Conservation (phyloP, 2,797 vertebrate genomes). For the Danio aesculapii region DNA sequence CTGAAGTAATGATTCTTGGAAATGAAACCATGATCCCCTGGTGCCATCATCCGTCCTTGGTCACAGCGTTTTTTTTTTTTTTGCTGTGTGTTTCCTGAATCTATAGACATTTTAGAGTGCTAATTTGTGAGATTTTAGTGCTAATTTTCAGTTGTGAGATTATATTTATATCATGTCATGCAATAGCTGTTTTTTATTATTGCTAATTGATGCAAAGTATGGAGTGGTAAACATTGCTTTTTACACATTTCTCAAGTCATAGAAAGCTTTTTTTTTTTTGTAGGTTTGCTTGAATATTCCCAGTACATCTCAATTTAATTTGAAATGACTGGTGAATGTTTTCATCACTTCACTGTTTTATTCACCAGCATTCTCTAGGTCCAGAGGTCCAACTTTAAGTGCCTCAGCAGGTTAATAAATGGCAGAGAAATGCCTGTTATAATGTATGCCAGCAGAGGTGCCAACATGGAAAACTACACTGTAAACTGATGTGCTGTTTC, state of each 20-base stretch:
- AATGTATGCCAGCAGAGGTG: conserved; percentile 22
- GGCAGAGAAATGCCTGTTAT: background rate
- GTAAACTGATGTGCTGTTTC: background rate
- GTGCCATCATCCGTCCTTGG: background rate
- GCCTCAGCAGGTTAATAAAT: conserved; percentile 45
- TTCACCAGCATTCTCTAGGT: conserved; percentile 14
- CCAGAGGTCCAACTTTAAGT: conserved; percentile 12
- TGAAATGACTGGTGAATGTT: background rate
- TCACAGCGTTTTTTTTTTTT: background rate
- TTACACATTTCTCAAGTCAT: background rate
- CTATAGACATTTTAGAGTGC: conserved; percentile 14
- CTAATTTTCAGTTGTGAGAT: conserved; percentile 1
- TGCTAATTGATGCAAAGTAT: background rate
- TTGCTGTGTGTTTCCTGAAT: conserved; percentile 2
- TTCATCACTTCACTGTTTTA: background rate
- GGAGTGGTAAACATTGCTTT: background rate
- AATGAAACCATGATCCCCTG: conserved; percentile 44
- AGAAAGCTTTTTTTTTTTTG: background rate
- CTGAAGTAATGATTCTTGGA: conserved; percentile 56
- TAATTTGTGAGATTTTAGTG: no score
- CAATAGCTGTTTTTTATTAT: conserved; percentile 14
- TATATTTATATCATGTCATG: background rate
- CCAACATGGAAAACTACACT: conserved; percentile 5
- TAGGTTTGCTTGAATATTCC: background rate
- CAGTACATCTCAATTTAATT: background rate